Evolutionary conservation across 53 echinoderm and acorn worm species (phyloP), one percentile per base, ranked within the genome.

Genomic region (Stichopus horrens): DNA sequence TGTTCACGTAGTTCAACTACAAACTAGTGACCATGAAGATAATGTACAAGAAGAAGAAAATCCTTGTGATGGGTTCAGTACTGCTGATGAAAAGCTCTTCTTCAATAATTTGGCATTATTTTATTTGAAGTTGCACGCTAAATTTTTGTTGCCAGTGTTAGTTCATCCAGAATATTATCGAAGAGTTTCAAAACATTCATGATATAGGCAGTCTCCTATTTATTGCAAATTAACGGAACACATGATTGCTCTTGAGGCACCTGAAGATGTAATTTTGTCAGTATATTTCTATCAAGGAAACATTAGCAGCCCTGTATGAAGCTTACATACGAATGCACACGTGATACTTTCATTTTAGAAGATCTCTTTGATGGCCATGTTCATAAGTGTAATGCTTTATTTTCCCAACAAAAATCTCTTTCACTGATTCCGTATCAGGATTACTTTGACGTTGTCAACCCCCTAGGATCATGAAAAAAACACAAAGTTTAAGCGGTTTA

Each of bases 391-490:
- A n/a, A n/a, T 81, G 8, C 9, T 4, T 52, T 91, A 11, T 91
- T 54, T 71, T 9, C 23, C 8, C 16, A 88, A 52, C 88, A 7
- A 58, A 68, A 57, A 67, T 18, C 88, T 4, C 60, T 88, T 2
- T 51, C 76, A 60, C 23, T 90, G 1, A 77, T 90, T 77, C 83
- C 83, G 74, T 86, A 88, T 81, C 91, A 91, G 52, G 88, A 88
- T 57, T 53, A 56, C 0, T 91, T 91, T 91, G 88, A 91, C 57
- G 88, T 91, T 55, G 88, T 88, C 51, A 91, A 91, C 57, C 88
- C 88, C 23, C 76, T 91, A 6, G 91, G 91, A 14, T 91, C 88
- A 83, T 88, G 58, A 19, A 87, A 73, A 71, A 91, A 88, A 54
- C 88, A 87, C 79, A 91, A 79, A 55, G 54, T 85, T 4, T 20